These are phyloP conservation scores for Buathra laborator DNA, from an alignment of 2,888 invertebrate species.

Conservation along the genomic window DNA sequence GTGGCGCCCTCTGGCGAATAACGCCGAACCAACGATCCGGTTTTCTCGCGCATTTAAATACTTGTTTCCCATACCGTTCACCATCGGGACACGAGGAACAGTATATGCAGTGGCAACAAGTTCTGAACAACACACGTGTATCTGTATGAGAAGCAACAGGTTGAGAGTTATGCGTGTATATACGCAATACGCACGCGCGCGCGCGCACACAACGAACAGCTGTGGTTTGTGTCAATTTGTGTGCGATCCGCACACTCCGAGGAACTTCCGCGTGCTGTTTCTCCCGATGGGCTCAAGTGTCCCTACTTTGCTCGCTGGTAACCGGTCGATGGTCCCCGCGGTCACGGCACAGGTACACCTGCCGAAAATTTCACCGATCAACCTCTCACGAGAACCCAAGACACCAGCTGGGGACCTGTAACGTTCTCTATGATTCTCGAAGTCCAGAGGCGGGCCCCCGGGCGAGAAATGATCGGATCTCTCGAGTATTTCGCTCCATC, in stretches of 20 bases:
- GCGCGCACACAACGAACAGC: not conserved
- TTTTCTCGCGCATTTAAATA: constrained; percentile 80
- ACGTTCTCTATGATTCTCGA: constrained; percentile 14
- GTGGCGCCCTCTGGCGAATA: constrained; percentile 81
- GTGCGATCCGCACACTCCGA: constrained; percentile 21
- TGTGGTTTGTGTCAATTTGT: constrained; percentile 22
- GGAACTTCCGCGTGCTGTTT: constrained; percentile 53
- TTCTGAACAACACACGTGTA: constrained; percentile 24
- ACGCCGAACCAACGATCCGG: constrained; percentile 77
- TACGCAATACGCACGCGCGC: too few relatives aligned
- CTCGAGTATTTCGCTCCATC: constrained; percentile 25
- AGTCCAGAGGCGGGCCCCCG: constrained; percentile 1
- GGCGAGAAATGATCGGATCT: constrained; percentile 43
- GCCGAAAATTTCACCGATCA: constrained; percentile 66
- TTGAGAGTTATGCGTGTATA: constrained; percentile 35
- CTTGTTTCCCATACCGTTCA: constrained; percentile 79
- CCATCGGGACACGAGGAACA: constrained; percentile 61
- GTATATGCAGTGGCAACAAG: constrained; percentile 40
- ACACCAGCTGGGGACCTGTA: constrained; percentile 40
- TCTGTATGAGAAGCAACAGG: constrained; percentile 59
- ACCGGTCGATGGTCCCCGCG: constrained; percentile 22
- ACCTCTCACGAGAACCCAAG: constrained; percentile 16
- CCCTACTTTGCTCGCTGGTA: constrained; percentile 25
- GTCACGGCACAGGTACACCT: constrained; percentile 58
- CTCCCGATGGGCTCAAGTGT: not conserved